phyloP scores from a whole-genome alignment of 2,888 invertebrate species.

The Cacoxenus indagator region DNA sequence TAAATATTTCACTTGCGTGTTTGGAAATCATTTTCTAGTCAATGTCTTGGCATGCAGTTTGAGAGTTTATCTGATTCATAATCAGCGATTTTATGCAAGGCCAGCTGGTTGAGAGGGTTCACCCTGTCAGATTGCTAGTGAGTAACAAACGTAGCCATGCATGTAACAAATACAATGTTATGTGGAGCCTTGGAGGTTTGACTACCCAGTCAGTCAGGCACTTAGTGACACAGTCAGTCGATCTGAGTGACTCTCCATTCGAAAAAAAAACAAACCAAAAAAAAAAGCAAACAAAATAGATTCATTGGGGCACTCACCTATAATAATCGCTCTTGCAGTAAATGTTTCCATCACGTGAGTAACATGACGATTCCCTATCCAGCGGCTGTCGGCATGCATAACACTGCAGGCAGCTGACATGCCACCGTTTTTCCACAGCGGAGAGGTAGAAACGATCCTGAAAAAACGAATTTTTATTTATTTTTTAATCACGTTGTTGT shows the following conservation, averaged over 20 bases:
- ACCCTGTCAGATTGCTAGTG: slow-evolving; percentile 4
- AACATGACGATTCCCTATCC: slow-evolving; percentile 93
- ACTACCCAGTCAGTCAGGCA: not conserved
- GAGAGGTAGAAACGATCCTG: slow-evolving; percentile 90
- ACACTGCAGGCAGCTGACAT: slow-evolving; percentile 91
- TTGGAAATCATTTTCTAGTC: slow-evolving; percentile 68
- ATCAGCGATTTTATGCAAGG: slow-evolving; percentile 26
- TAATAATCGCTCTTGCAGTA: slow-evolving; percentile 98
- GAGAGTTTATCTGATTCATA: slow-evolving; percentile 65
- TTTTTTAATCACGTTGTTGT: too few relatives aligned
- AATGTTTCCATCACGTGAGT: slow-evolving; percentile 91
- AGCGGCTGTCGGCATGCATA: slow-evolving; percentile 90
- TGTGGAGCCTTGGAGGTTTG: not conserved
- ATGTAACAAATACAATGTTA: slow-evolving; percentile 1
- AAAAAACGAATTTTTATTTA: too few relatives aligned
- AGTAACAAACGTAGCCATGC: not conserved
- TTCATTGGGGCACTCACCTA: slow-evolving; percentile 77
- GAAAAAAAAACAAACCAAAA: slow-evolving; percentile 9
- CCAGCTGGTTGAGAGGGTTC: not conserved
- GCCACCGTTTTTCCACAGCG: slow-evolving; percentile 94
- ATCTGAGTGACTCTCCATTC: not conserved
- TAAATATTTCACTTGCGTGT: slow-evolving; percentile 65
- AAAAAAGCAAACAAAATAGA: too few relatives aligned
- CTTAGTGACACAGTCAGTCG: not conserved
- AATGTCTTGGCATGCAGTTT: slow-evolving; percentile 65